These are phyloP conservation scores for Gordius sp. DNA, from an alignment of 2,888 invertebrate genomes.

Conservation along the genomic window DNA sequence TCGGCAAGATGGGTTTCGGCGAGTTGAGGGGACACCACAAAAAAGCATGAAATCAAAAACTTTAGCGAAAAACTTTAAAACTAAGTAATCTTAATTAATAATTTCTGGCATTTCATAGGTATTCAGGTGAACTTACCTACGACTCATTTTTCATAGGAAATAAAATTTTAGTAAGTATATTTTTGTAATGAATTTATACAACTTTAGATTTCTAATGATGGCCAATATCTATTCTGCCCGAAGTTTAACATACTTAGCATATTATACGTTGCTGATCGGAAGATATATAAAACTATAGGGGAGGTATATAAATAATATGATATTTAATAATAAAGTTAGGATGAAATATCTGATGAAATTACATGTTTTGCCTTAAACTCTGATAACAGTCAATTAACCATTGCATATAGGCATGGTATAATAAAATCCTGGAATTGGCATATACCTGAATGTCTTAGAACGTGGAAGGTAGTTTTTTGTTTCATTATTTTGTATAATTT, in stretches of 20 bases:
- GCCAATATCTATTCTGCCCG: not conserved
- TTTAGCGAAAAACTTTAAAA: too few relatives aligned
- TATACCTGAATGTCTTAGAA: not conserved
- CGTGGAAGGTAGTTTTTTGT: slow-evolving; percentile 1
- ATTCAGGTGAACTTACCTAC: too few relatives aligned
- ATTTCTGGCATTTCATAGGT: too few relatives aligned
- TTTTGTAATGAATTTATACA: not conserved
- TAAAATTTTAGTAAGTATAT: not conserved
- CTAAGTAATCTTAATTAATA: too few relatives aligned
- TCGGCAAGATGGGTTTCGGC: too few relatives aligned
- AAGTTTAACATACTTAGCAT: not conserved
- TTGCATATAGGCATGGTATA: not conserved
- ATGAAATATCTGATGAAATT: not conserved
- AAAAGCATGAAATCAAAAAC: too few relatives aligned
- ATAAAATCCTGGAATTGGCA: slow-evolving; percentile 13
- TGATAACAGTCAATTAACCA: not conserved
- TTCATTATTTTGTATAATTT: not conserved
- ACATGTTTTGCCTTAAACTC: not conserved
- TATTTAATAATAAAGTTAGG: too few relatives aligned
- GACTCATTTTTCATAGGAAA: slow-evolving; percentile 3
- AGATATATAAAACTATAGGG: not conserved
- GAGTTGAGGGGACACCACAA: too few relatives aligned
- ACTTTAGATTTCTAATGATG: slow-evolving; percentile 13
- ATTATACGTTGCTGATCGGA: not conserved
- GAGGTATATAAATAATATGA: too few relatives aligned